A percentile compares a stretch with the other conserved stretches of the same genome.
These are phyloP conservation scores for Barbus barbus DNA, from an alignment of 2,113 vertebrate species.

Conservation along the genomic window DNA sequence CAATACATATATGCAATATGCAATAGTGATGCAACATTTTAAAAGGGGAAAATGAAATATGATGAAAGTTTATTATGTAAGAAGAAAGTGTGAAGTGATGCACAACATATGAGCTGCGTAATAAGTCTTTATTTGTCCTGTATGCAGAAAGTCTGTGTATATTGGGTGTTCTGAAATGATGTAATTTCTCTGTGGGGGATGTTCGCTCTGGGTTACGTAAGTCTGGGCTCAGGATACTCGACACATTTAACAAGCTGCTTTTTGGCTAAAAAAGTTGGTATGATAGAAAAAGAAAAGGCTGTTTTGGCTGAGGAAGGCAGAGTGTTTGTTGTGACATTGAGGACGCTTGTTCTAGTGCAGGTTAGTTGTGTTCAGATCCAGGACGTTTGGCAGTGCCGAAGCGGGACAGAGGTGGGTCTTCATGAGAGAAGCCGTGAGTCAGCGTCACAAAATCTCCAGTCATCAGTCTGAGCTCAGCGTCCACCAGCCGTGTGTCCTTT, in stretches of 20 bases:
- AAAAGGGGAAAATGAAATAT: background rate
- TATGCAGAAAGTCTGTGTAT: background rate
- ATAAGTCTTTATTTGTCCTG: background rate
- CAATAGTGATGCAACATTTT: background rate
- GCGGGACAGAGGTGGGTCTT: background rate
- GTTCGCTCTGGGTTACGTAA: background rate
- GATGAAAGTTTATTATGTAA: background rate
- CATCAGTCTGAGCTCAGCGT: background rate
- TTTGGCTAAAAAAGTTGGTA: background rate
- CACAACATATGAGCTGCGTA: background rate
- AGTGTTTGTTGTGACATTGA: background rate
- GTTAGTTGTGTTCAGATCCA: background rate
- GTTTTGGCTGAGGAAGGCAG: background rate
- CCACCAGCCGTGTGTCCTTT: constrained; percentile 3
- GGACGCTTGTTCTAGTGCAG: background rate
- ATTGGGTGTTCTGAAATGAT: background rate
- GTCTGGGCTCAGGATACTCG: background rate
- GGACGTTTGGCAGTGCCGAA: too few relatives aligned
- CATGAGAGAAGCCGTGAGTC: background rate
- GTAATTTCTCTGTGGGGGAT: background rate
- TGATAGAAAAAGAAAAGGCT: background rate
- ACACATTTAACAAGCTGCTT: constrained; percentile 9
- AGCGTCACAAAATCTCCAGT: background rate
- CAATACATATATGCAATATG: too few relatives aligned
- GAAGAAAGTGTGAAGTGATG: background rate